These are phyloP conservation scores for Sarcophaga caerulescens DNA, from an alignment of 2,888 invertebrate species.

Conservation along the genomic window DNA sequence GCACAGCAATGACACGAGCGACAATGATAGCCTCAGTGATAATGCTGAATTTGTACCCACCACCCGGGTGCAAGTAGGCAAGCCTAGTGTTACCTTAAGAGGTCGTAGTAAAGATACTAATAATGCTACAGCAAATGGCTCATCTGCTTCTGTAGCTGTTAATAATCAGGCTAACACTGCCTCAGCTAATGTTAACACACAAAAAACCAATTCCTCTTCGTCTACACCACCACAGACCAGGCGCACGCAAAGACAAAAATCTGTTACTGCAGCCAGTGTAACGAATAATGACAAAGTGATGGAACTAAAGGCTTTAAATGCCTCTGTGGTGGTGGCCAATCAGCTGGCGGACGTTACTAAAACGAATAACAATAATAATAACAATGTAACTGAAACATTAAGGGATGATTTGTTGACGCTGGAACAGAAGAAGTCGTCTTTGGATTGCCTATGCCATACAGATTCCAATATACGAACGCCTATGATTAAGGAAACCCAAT, in stretches of 20 bases:
- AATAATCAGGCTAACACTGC: neutral
- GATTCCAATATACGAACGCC: constrained; percentile 82
- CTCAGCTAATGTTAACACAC: constrained; percentile 24
- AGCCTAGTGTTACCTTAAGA: constrained; percentile 79
- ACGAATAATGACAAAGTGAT: constrained; percentile 40
- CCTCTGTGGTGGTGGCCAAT: constrained; percentile 47
- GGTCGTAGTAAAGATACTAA: constrained; percentile 74
- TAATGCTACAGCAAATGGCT: constrained; percentile 48
- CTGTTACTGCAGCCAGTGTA: neutral
- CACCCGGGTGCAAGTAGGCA: constrained; percentile 78
- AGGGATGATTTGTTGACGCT: constrained; percentile 12
- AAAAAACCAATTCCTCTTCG: constrained; percentile 52
- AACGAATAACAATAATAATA: neutral
- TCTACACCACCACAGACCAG: constrained; percentile 44
- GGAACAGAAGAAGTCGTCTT: constrained; percentile 37
- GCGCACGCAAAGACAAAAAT: constrained; percentile 41
- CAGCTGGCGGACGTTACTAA: neutral
- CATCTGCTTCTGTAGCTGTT: too few species aligned
- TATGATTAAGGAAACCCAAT: constrained; percentile 81
- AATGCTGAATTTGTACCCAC: constrained; percentile 81
- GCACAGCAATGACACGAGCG: constrained; percentile 76
- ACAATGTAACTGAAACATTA: constrained; percentile 35
- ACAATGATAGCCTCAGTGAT: constrained; percentile 78
- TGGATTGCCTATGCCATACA: constrained; percentile 82
- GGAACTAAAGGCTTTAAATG: constrained; percentile 66